Conservation (phyloP, 2,888 invertebrate species). For the Doris montereyensis region DNA sequence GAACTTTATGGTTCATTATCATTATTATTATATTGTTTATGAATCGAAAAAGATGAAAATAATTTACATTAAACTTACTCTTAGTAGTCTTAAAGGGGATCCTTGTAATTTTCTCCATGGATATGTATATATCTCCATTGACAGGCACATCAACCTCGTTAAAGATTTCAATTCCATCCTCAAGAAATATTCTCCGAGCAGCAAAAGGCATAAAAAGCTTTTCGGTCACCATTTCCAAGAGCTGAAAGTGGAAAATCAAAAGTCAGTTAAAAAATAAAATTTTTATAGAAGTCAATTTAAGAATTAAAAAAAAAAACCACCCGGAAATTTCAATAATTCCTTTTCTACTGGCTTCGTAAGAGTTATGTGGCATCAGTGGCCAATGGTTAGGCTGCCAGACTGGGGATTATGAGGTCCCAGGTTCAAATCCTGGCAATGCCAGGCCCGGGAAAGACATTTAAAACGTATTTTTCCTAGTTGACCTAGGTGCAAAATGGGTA, state of each 20-base stretch:
- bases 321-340: no score
- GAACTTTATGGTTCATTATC: no score
- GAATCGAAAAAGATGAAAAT: no score
- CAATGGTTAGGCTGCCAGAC: no score
- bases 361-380: no score
- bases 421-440: no score
- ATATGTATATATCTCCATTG: constrained; percentile 67
- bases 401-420: no score
- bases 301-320: neutral
- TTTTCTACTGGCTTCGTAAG: neutral
- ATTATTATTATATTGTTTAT: no score
- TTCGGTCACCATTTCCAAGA: constrained; percentile 70
- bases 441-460: no score
- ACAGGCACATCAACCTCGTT: constrained; percentile 61
- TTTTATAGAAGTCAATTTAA: neutral
- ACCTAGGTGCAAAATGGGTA: no score
- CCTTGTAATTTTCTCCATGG: constrained; percentile 70
- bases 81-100: constrained; percentile 65
- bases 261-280: neutral
- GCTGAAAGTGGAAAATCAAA: constrained; percentile 57
- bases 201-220: constrained; percentile 68
- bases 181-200: constrained; percentile 70
- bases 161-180: constrained; percentile 69
- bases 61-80: no score
- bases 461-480: no score